phyloP scores from a whole-genome alignment of 1,140 invertebrate genomes.

The Zophobas morio region DNA sequence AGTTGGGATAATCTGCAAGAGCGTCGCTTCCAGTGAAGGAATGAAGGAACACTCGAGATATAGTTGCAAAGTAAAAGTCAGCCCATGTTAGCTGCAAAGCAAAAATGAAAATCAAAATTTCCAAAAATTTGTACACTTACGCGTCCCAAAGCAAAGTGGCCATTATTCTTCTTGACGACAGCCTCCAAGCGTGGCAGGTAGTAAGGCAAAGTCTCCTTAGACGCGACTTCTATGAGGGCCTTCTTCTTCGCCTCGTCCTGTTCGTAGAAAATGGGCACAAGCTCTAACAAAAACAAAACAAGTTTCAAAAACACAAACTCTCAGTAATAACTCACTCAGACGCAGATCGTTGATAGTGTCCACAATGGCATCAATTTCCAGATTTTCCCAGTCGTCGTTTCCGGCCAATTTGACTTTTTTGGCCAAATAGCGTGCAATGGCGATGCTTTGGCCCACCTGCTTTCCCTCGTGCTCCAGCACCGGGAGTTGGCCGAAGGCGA shows the following conservation, averaged over 20 bases:
- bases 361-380: conserved; percentile 75
- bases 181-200: conserved; percentile 73
- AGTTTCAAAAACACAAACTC: background rate
- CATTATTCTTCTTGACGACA: conserved; percentile 70
- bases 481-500: conserved; percentile 82
- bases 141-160: conserved; percentile 65
- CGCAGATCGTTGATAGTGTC: conserved; percentile 73
- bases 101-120: background rate
- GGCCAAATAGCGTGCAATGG: conserved; percentile 81
- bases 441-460: conserved; percentile 76
- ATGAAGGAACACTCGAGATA: too few species aligned
- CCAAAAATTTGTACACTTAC: background rate
- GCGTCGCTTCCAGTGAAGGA: too few species aligned
- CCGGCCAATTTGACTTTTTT: conserved; percentile 76
- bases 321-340: conserved; percentile 41
- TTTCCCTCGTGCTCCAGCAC: conserved; percentile 81
- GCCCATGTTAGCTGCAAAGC: too few species aligned
- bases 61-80: too few species aligned
- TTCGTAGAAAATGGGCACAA: background rate
- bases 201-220: conserved; percentile 70
- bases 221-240: conserved; percentile 63
- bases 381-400: conserved; percentile 75
- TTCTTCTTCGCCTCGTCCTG: background rate
- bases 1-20: too few species aligned
- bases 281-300: background rate